These are phyloP conservation scores for Gallirallus australis DNA, from an alignment of 2,797 vertebrate genomes.

Conservation along the genomic window DNA sequence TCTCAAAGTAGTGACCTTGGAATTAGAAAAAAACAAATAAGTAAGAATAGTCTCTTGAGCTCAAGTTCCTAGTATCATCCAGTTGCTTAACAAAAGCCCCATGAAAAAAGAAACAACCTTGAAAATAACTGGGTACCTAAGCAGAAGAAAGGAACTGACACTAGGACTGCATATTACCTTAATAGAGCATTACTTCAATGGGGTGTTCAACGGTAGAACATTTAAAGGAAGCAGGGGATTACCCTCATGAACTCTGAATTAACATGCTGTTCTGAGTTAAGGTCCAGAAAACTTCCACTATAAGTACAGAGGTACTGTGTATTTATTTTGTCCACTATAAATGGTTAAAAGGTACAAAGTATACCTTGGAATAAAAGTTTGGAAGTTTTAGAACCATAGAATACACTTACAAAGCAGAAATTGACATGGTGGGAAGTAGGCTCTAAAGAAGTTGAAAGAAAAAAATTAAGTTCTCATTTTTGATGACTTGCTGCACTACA, in stretches of 20 bases:
- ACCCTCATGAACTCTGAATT: neutral
- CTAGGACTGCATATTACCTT: neutral
- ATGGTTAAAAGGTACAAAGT: neutral
- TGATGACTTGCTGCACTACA: neutral
- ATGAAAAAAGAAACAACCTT: neutral
- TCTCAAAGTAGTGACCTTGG: neutral
- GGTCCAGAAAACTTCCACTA: neutral
- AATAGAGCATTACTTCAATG: neutral
- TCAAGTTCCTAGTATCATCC: neutral
- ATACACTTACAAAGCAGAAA: neutral
- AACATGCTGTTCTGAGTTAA: neutral
- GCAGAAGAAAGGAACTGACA: neutral
- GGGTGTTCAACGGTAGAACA: neutral
- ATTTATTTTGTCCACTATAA: neutral
- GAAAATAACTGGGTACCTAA: neutral
- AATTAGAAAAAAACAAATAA: neutral
- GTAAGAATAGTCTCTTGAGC: neutral
- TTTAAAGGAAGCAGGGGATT: neutral
- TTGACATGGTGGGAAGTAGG: neutral
- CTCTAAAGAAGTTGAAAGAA: neutral
- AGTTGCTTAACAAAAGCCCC: neutral
- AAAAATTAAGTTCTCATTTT: neutral
- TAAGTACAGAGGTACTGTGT: neutral
- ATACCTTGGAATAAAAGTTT: neutral
- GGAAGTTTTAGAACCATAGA: neutral